Evolutionary conservation across 2,797 vertebrate genomes (phyloP).

Genomic region (Champsocephalus esox): DNA sequence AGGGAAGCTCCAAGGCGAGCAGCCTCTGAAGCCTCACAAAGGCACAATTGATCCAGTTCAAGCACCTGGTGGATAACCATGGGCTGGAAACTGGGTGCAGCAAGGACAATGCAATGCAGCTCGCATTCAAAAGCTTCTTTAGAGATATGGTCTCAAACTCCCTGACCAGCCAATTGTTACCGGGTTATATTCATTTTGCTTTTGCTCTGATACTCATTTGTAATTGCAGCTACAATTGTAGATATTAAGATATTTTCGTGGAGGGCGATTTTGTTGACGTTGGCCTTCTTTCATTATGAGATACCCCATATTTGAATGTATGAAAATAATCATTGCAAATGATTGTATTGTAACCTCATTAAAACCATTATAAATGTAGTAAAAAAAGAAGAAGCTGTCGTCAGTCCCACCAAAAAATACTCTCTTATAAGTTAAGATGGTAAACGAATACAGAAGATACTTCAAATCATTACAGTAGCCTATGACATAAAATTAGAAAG

Average conservation of each 20-base stretch:
- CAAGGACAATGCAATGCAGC: slow-evolving; percentile 36
- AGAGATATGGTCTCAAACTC: slow-evolving; percentile 22
- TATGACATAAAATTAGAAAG: background rate
- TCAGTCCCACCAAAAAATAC: background rate
- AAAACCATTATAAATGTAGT: background rate
- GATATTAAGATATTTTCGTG: background rate
- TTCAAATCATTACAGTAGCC: background rate
- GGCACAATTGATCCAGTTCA: slow-evolving; percentile 60
- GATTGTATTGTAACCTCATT: background rate
- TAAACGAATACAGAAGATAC: background rate
- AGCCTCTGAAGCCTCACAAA: slow-evolving; percentile 63
- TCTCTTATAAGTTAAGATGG: background rate
- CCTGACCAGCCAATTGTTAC: slow-evolving; percentile 13
- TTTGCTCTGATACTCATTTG: slow-evolving; percentile 13
- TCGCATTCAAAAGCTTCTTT: slow-evolving; percentile 16
- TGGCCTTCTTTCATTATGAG: slow-evolving; percentile 4
- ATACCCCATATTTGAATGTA: background rate
- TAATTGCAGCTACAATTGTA: slow-evolving; percentile 1
- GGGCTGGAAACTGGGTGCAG: slow-evolving; percentile 33
- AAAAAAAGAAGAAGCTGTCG: background rate
- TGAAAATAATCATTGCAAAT: background rate
- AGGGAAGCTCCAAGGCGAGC: slow-evolving; percentile 68
- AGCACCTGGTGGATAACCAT: slow-evolving; percentile 61
- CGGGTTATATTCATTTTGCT: slow-evolving; percentile 1
- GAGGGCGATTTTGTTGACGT: background rate